Conservation (phyloP, 2,888 invertebrate species). For the Allolobophora icterica region DNA sequence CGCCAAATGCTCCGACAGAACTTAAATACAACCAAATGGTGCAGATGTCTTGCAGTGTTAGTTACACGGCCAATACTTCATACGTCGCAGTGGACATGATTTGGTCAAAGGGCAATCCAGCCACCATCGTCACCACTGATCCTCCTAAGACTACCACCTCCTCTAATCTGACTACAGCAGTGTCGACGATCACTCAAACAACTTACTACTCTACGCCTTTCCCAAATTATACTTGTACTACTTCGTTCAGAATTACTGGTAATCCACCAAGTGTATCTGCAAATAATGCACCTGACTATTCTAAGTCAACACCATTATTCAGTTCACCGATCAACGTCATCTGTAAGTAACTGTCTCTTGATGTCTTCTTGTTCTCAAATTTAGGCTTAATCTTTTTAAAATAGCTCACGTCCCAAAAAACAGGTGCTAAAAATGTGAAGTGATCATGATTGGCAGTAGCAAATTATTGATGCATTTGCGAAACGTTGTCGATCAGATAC, state of each 20-base stretch:
- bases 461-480: too few relatives aligned
- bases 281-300: slow-evolving; percentile 21
- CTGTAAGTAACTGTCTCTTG: neutral
- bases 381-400: too few relatives aligned
- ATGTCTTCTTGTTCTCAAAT: neutral
- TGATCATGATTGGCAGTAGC: too few relatives aligned
- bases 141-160: neutral
- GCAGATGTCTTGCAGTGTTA: neutral
- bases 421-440: too few relatives aligned
- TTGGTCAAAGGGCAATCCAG: neutral
- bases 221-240: neutral
- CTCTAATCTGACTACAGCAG: neutral
- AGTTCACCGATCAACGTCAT: neutral
- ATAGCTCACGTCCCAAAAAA: too few relatives aligned
- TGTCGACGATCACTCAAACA: neutral
- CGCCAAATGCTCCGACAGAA: neutral
- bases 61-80: neutral
- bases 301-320: neutral
- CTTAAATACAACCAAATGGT: neutral
- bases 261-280: neutral
- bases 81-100: neutral
- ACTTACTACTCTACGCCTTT: neutral
- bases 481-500: too few relatives aligned
- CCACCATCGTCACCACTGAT: neutral
- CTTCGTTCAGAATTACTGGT: neutral